Percentiles rank a stretch among this genome's conserved stretches.
Evolutionary conservation across 2,888 invertebrate species (phyloP).

Genomic region (Helicoverpa assulta): DNA sequence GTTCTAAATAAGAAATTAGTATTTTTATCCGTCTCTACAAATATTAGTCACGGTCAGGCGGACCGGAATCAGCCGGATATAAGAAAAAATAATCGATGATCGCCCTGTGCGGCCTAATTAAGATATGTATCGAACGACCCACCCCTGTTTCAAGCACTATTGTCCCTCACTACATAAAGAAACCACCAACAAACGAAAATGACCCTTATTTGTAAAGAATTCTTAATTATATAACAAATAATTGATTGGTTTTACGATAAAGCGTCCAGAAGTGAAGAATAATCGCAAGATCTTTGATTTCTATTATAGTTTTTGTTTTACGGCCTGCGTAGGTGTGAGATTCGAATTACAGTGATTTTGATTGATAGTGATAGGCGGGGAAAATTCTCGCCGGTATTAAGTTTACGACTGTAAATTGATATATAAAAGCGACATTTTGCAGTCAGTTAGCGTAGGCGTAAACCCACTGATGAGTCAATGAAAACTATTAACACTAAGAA

Average conservation of each 20-base stretch:
- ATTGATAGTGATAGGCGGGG: constrained; percentile 76
- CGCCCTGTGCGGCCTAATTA: constrained; percentile 90
- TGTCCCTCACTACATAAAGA: constrained; percentile 72
- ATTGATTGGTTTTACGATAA: constrained; percentile 63
- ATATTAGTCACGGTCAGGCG: constrained; percentile 82
- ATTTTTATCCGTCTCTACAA: constrained; percentile 67
- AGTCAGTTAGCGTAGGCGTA: constrained; percentile 58
- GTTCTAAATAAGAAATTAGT: constrained; percentile 57
- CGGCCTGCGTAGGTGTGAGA: constrained; percentile 80
- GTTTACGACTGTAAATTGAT: constrained; percentile 71
- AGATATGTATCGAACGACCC: constrained; percentile 89
- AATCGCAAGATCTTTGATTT: constrained; percentile 48
- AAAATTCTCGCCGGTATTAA: constrained; percentile 68
- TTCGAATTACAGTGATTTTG: constrained; percentile 81
- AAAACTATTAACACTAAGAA: constrained; percentile 52
- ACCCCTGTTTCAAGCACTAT: constrained; percentile 83
- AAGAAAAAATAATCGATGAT: constrained; percentile 78
- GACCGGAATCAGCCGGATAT: constrained; percentile 77
- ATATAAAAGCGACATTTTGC: constrained; percentile 67
- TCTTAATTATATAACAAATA: constrained; percentile 61
- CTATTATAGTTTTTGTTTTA: constrained; percentile 69
- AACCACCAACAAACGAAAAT: constrained; percentile 57
- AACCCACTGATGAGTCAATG: constrained; percentile 44
- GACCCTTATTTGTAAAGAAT: constrained; percentile 64
- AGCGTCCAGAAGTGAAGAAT: constrained; percentile 53